Evolutionary conservation across 2,888 invertebrate genomes (phyloP).

Genomic region (Stenurella melanura): DNA sequence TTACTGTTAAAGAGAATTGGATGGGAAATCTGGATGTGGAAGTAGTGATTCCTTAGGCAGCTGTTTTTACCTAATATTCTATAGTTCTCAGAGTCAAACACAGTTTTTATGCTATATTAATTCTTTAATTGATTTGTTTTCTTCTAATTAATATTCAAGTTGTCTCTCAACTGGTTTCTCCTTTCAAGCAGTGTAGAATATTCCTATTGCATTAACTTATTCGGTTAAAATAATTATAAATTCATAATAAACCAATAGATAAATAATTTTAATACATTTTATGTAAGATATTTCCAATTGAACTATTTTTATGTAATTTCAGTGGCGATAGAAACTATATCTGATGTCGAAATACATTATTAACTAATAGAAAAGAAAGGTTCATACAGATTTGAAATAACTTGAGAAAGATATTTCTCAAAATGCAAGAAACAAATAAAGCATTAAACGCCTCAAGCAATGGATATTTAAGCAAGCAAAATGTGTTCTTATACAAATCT

Average conservation of each 20-base stretch:
- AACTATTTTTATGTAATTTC: neutral
- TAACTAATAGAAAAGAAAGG: neutral
- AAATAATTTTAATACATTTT: neutral
- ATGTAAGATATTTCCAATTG: neutral
- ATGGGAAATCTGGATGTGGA: too few relatives aligned
- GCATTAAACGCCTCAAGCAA: too few relatives aligned
- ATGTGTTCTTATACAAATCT: neutral
- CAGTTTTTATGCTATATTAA: neutral
- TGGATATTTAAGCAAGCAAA: too few relatives aligned
- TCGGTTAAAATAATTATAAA: neutral
- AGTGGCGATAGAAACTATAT: neutral
- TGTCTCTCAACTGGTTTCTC: neutral
- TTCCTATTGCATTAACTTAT: neutral
- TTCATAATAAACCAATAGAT: neutral
- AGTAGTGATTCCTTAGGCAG: too few relatives aligned
- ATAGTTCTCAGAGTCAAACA: neutral
- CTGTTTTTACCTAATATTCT: neutral
- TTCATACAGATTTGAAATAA: neutral
- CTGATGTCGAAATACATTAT: neutral
- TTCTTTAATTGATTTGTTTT: neutral
- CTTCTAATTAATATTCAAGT: neutral
- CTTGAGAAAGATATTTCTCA: neutral
- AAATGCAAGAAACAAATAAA: too few relatives aligned
- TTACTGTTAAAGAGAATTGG: too few relatives aligned
- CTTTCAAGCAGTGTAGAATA: neutral